Percentiles rank a stretch among this genome's conserved stretches.
These are phyloP conservation scores for Drosophila setifemur DNA, from an alignment of 1,140 invertebrate genomes.

Conservation along the genomic window DNA sequence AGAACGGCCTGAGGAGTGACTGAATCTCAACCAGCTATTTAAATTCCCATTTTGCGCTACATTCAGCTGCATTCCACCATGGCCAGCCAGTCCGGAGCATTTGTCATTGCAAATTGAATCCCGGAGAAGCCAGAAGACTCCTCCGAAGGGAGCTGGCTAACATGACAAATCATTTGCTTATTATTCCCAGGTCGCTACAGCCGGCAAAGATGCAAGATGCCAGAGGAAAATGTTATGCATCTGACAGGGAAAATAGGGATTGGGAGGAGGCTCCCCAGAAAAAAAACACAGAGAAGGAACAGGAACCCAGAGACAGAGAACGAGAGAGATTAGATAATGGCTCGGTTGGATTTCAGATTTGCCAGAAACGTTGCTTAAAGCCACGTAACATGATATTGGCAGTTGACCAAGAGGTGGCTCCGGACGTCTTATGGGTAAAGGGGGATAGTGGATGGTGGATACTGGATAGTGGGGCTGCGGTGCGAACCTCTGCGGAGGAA, in stretches of 20 bases:
- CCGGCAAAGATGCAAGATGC: no score
- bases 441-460: no score
- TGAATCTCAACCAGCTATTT: conserved; percentile 37
- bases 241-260: conserved; percentile 13
- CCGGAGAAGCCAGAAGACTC: conserved; percentile 1
- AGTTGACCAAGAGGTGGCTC: conserved; percentile 51
- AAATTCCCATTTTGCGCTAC: conserved; percentile 36
- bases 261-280: no score
- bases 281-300: background rate
- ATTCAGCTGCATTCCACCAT: conserved; percentile 15
- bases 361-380: conserved; percentile 46
- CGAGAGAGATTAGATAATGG: conserved; percentile 41
- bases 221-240: conserved; percentile 23
- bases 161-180: conserved; percentile 75
- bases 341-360: conserved; percentile 31
- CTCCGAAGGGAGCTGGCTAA: conserved; percentile 7
- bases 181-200: conserved; percentile 43
- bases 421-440: no score
- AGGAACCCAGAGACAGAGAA: background rate
- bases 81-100: conserved; percentile 24
- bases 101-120: conserved; percentile 33
- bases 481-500: background rate
- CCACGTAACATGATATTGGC: conserved; percentile 57
- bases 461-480: background rate
- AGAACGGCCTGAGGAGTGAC: background rate